Evolutionary conservation across 2,113 vertebrate genomes (phyloP).

Genomic region (Terrapene triunguis): DNA sequence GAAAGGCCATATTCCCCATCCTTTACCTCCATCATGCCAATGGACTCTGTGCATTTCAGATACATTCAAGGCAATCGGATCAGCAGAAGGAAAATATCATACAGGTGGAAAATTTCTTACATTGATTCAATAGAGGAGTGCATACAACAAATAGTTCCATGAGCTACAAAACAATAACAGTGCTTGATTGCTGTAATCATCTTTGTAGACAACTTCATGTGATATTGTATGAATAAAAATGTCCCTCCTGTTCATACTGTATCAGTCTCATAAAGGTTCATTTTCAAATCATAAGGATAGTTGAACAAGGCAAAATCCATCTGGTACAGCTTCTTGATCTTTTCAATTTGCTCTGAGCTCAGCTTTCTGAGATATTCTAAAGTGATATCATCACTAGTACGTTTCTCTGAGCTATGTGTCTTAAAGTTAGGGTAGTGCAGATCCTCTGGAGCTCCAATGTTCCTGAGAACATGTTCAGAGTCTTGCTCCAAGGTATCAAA

Average conservation of each 20-base stretch:
- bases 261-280: slow-evolving; percentile 9
- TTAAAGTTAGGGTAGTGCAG: slow-evolving; percentile 62
- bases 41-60: neutral
- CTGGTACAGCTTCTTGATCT: slow-evolving; percentile 54
- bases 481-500: slow-evolving; percentile 70
- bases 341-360: slow-evolving; percentile 53
- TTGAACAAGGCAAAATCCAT: slow-evolving; percentile 74
- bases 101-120: neutral
- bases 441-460: slow-evolving; percentile 50
- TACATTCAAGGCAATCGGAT: neutral
- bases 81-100: neutral
- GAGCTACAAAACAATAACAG: neutral
- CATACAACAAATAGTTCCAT: neutral
- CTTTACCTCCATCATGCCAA: neutral
- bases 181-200: neutral
- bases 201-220: neutral
- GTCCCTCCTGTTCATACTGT: neutral
- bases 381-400: slow-evolving; percentile 65
- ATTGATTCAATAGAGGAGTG: neutral
- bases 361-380: slow-evolving; percentile 60
- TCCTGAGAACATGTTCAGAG: slow-evolving; percentile 56
- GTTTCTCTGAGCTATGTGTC: slow-evolving; percentile 51
- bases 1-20: neutral
- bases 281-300: slow-evolving; percentile 50
- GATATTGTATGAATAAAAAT: neutral